Evolutionary conservation across 2,113 vertebrate species (phyloP).

Genomic region (Candoia aspera): DNA sequence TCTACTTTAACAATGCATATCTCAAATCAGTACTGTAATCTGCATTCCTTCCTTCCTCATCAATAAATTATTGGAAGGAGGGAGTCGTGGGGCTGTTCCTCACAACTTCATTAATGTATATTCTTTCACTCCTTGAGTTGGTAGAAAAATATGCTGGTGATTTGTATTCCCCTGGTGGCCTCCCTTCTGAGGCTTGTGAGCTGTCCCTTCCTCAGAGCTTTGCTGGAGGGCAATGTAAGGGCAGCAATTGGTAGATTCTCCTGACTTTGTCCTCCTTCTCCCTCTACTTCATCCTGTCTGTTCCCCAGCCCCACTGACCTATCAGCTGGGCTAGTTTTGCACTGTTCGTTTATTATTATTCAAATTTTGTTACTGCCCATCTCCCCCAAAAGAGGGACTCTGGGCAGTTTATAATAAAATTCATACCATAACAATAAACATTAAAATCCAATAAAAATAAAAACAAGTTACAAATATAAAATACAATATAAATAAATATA

Average conservation of each 20-base stretch:
- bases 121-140: neutral
- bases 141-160: neutral
- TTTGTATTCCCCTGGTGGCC: neutral
- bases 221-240: neutral
- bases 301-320: neutral
- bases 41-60: neutral
- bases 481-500: too few species aligned
- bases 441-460: too few species aligned
- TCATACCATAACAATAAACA: too few species aligned
- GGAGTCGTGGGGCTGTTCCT: neutral
- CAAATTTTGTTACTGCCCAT: too few species aligned
- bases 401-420: too few species aligned
- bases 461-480: too few species aligned
- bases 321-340: neutral
- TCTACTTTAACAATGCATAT: neutral
- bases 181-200: neutral
- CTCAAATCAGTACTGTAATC: neutral
- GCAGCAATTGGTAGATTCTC: neutral
- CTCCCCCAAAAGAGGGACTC: too few species aligned
- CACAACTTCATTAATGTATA: neutral
- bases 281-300: neutral
- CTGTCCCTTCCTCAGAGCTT: neutral
- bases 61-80: neutral
- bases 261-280: neutral
- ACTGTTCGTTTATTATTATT: too few species aligned